phyloP scores from a whole-genome alignment of 2,797 vertebrate species.

The Epinephelus malabaricus region DNA sequence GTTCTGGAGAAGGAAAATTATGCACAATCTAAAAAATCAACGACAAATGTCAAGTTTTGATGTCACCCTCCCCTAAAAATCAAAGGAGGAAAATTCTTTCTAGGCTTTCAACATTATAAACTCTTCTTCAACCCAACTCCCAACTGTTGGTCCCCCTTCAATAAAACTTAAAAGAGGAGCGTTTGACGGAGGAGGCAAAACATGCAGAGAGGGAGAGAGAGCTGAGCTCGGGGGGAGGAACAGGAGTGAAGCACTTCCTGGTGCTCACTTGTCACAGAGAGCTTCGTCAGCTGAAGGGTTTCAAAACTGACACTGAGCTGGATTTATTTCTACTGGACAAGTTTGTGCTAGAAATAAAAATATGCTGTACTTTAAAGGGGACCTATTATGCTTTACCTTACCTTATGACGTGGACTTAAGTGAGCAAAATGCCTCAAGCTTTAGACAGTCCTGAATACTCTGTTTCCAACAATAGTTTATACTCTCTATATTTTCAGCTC shows the following conservation, averaged over 20 bases:
- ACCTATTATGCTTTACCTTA: too few relatives aligned
- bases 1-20: neutral
- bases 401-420: too few relatives aligned
- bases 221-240: neutral
- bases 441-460: too few relatives aligned
- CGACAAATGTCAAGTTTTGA: slow-evolving; percentile 39
- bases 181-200: slow-evolving; percentile 42
- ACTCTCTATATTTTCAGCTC: too few relatives aligned
- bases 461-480: too few relatives aligned
- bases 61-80: slow-evolving; percentile 18
- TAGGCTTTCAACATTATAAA: slow-evolving; percentile 34
- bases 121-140: slow-evolving; percentile 36
- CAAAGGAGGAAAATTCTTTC: slow-evolving; percentile 28
- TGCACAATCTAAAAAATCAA: slow-evolving; percentile 13
- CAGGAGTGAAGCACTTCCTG: slow-evolving; percentile 32
- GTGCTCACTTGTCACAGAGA: slow-evolving; percentile 31
- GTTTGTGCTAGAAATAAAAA: slow-evolving; percentile 21
- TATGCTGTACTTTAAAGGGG: slow-evolving; percentile 9
- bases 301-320: slow-evolving; percentile 29
- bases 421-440: too few relatives aligned
- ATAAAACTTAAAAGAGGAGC: slow-evolving; percentile 39
- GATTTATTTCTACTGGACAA: slow-evolving; percentile 32
- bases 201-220: slow-evolving; percentile 25
- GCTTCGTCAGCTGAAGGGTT: slow-evolving; percentile 29
- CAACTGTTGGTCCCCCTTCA: slow-evolving; percentile 37